Conservation (phyloP, 2,113 vertebrate species). For the Leptodactylus fuscus region DNA sequence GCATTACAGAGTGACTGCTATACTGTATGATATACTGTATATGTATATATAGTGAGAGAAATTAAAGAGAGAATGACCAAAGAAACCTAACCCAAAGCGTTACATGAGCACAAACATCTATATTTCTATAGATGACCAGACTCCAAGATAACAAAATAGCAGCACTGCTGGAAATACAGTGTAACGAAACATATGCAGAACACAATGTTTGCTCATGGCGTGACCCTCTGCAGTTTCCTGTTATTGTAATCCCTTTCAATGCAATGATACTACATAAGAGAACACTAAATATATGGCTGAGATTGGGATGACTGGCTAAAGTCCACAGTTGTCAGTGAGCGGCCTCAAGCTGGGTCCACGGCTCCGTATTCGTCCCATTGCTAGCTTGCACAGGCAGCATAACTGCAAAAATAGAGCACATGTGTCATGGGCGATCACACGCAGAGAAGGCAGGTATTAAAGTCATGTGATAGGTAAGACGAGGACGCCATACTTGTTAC, state of each 20-base stretch:
- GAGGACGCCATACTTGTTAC: not conserved
- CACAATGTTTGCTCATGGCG: not conserved
- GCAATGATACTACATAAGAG: not conserved
- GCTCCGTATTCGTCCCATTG: not conserved
- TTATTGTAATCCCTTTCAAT: not conserved
- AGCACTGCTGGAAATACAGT: not conserved
- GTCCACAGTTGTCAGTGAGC: not conserved
- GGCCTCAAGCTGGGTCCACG: not conserved
- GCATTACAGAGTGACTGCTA: not conserved
- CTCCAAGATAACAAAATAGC: not conserved
- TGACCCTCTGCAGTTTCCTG: too few relatives aligned
- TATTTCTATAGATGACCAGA: not conserved
- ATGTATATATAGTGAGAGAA: not conserved
- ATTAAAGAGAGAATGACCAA: not conserved
- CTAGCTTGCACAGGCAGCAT: conserved; percentile 43
- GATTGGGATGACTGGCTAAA: conserved; percentile 11
- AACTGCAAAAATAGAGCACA: conserved; percentile 51
- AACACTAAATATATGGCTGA: conserved; percentile 34
- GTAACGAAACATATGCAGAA: not conserved
- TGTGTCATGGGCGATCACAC: not conserved
- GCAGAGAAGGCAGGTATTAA: not conserved
- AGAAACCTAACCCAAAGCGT: not conserved
- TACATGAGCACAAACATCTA: not conserved
- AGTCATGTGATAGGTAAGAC: not conserved
- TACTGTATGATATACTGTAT: not conserved